Conservation (phyloP, 2,888 invertebrate species). For the Scaptodrosophila latifasciaeformis region DNA sequence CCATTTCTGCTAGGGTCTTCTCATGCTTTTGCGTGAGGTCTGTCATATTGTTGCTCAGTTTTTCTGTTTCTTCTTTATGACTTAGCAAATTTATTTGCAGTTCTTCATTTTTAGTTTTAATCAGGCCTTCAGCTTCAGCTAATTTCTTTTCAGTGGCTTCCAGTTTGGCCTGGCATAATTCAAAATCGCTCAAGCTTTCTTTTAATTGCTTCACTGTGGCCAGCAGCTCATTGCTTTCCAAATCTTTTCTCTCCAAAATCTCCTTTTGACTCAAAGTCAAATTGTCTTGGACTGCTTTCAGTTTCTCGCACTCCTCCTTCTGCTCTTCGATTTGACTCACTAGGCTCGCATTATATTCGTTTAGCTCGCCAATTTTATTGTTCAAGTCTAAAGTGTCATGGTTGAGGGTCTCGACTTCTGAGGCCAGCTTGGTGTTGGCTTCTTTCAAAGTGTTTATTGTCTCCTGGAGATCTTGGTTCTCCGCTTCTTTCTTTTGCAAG, state of each 20-base stretch:
- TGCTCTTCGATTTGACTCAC: neutral
- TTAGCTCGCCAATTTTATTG: neutral
- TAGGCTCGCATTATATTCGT: neutral
- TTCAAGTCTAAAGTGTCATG: neutral
- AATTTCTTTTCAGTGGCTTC: constrained; percentile 22
- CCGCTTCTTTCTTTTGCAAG: constrained; percentile 42
- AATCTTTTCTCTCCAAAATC: neutral
- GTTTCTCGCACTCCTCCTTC: neutral
- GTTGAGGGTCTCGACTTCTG: constrained; percentile 35
- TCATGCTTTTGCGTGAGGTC: constrained; percentile 11
- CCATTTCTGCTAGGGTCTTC: constrained; percentile 36
- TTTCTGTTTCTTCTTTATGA: constrained; percentile 25
- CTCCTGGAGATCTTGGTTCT: constrained; percentile 13
- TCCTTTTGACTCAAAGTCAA: neutral
- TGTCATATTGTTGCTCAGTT: constrained; percentile 20
- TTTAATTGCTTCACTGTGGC: constrained; percentile 66
- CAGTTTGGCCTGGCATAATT: constrained; percentile 46
- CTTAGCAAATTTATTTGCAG: constrained; percentile 4
- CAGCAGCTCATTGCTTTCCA: neutral
- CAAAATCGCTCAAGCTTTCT: constrained; percentile 70
- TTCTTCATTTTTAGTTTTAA: constrained; percentile 23
- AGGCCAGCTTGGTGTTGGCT: constrained; percentile 38
- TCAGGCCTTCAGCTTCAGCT: constrained; percentile 22
- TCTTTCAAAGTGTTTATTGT: constrained; percentile 62
- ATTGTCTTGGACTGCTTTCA: neutral